phyloP scores from a whole-genome alignment of 2,113 vertebrate genomes.

The Triplophysa tibetana region DNA sequence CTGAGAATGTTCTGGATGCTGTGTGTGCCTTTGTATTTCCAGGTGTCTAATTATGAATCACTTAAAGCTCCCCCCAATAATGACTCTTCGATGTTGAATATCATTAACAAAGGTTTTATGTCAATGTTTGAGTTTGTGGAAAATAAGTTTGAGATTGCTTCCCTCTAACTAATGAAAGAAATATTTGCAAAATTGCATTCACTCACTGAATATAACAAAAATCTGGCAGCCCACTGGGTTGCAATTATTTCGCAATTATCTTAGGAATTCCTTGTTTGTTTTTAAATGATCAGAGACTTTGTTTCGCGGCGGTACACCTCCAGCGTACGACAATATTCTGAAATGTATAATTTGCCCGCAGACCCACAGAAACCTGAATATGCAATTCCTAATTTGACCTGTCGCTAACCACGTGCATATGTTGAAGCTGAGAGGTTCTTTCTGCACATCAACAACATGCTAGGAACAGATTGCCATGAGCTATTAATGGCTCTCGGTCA shows the following conservation, averaged over 20 bases:
- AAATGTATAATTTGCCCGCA: background rate
- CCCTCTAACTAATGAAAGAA: background rate
- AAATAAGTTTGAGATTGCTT: constrained; percentile 40
- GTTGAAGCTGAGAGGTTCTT: background rate
- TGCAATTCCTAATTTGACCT: background rate
- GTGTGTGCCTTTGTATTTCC: constrained; percentile 48
- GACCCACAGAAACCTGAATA: background rate
- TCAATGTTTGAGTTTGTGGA: constrained; percentile 49
- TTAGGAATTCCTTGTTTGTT: background rate
- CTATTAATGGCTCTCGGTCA: constrained; percentile 32
- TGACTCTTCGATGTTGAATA: constrained; percentile 42
- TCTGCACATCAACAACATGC: background rate
- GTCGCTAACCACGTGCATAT: background rate
- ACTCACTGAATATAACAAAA: background rate
- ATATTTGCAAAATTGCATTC: constrained; percentile 18
- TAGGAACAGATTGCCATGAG: background rate
- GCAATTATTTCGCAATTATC: constrained; percentile 17
- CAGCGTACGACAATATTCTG: constrained; percentile 4
- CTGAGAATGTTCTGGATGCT: constrained; percentile 35
- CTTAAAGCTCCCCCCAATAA: constrained; percentile 44
- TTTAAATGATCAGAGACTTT: background rate
- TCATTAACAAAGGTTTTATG: constrained; percentile 46
- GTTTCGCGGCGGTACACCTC: background rate
- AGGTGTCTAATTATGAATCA: constrained; percentile 56
- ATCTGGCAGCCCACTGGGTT: background rate